Base-by-base conservation (phyloP, 1,140 invertebrate species). In the Cotesia chilonis region DNA sequence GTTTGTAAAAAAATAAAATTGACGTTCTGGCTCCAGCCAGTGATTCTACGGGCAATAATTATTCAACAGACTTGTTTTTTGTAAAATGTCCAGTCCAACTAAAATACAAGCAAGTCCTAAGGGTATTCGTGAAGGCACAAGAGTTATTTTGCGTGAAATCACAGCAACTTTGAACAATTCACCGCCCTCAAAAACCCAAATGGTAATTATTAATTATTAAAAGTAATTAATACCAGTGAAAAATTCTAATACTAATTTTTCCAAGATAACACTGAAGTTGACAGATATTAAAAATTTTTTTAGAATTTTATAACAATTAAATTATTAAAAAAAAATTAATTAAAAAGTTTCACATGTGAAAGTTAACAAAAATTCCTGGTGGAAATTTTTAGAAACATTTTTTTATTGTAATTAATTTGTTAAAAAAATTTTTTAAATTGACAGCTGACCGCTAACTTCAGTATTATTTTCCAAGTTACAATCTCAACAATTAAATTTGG, bases 101-200 rank as follows among this genome's bases (percentile, higher is more conserved):
- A 77, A 71, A 59, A 55, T 70, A 10, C 57, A 64, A 41, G 61
- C 38, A 4, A 73, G 67, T 36, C 61, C 75, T 14, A 65, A 67
- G n/a, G 68, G 68, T 20, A 52, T 63, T 74, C 80, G 80, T 9
- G 83, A 84, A 63, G 80, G 80, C 4, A 82, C 78, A 2, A 76
- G 81, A 38, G 77, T 82, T 2, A 76, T 82, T 52, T 68, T 84
- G 6, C 76, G 79, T 14, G 83, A 83, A 69, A 83, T 82, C 51
- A 84, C 83, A 10, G 82, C 80, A n/a, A 76, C 77, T 7, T 75
- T 83, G 38, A 78, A 82, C 9, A 83, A 83, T 76, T 82, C 80
- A 6, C 63, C 82, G n/a, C 77, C 77, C 5, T 67, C 66, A 51
- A 75, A 75, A 35, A 20, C 74, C 17, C 47, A 36, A 68, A 82